Percentiles rank a stretch among this genome's conserved stretches.
These are phyloP conservation scores for Leptoclinus maculatus DNA, from an alignment of 2,797 vertebrate species.

Conservation along the genomic window DNA sequence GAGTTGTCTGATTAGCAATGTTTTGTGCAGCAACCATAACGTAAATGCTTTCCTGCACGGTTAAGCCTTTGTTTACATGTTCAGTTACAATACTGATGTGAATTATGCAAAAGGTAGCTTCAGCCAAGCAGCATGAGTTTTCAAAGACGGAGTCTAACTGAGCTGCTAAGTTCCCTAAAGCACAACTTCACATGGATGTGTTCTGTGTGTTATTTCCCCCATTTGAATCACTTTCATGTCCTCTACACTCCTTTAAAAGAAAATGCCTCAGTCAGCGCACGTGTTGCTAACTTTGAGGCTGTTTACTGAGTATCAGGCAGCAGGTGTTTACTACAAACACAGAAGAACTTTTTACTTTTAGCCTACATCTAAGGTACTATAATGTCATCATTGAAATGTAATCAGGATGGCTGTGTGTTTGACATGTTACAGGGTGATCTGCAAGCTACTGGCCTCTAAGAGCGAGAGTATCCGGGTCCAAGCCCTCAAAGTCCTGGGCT, in stretches of 20 bases:
- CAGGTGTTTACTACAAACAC: constrained; percentile 15
- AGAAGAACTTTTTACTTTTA: not conserved
- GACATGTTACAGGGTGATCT: constrained; percentile 90
- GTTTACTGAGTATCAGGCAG: constrained; percentile 31
- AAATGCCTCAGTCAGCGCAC: constrained; percentile 34
- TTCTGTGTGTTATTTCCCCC: constrained; percentile 8
- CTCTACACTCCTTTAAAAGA: constrained; percentile 31
- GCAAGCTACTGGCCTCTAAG: constrained; percentile 98
- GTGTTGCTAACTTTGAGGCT: constrained; percentile 31
- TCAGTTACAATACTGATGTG: not conserved
- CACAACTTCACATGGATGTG: constrained; percentile 26
- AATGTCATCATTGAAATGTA: constrained; percentile 5
- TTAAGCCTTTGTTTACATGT: not conserved
- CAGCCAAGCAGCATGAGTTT: constrained; percentile 20
- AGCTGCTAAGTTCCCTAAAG: constrained; percentile 34
- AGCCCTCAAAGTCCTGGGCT: constrained; percentile 97
- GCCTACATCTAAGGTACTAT: not conserved
- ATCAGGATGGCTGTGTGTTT: constrained; percentile 34
- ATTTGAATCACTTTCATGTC: constrained; percentile 10
- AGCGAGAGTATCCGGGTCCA: constrained; percentile 99
- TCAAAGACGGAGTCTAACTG: constrained; percentile 9
- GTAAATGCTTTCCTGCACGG: not conserved
- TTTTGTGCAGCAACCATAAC: not conserved
- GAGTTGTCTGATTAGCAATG: not conserved
- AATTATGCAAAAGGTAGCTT: not conserved